Percentiles rank a stretch among this genome's conserved stretches.
These are phyloP conservation scores for Drosophila pectinifera DNA, from an alignment of 1,140 invertebrate species.

Conservation along the genomic window DNA sequence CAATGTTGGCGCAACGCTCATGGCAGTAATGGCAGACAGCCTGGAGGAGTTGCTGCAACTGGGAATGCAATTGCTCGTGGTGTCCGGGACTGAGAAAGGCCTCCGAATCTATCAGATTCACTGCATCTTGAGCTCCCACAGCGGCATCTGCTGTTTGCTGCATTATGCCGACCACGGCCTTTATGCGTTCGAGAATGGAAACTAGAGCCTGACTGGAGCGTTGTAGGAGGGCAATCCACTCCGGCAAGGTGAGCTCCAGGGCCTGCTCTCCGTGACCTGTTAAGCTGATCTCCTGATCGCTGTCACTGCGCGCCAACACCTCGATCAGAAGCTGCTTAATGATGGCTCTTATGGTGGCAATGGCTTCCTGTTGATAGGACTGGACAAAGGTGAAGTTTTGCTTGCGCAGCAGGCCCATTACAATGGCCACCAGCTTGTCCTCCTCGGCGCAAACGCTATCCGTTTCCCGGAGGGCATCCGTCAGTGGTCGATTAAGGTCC, in stretches of 20 bases:
- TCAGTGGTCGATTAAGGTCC: conserved; percentile 93
- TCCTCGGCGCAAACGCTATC: conserved; percentile 89
- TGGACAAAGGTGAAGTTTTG: conserved; percentile 95
- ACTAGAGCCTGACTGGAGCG: conserved; percentile 90
- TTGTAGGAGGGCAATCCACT: conserved; percentile 92
- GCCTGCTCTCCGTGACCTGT: conserved; percentile 90
- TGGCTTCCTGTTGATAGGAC: conserved; percentile 94
- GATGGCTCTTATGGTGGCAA: conserved; percentile 94
- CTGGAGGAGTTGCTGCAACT: conserved; percentile 91
- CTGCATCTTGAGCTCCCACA: conserved; percentile 86
- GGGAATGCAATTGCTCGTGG: conserved; percentile 88
- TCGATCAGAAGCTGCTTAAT: conserved; percentile 95
- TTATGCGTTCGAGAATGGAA: conserved; percentile 87
- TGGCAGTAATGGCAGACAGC: conserved; percentile 96
- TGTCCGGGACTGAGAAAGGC: conserved; percentile 90
- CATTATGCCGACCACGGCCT: conserved; percentile 91
- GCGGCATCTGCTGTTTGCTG: conserved; percentile 87
- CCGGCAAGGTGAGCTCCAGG: conserved; percentile 88
- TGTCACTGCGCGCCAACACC: conserved; percentile 86
- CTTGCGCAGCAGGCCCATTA: conserved; percentile 94
- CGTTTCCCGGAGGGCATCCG: conserved; percentile 87
- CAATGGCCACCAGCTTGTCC: conserved; percentile 94
- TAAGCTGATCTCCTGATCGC: conserved; percentile 88
- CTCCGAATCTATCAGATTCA: conserved; percentile 87
- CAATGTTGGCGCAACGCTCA: conserved; percentile 94